These are phyloP conservation scores for Ornithorhynchus anatinus DNA, from an alignment of 2,113 vertebrate genomes.

Conservation along the genomic window DNA sequence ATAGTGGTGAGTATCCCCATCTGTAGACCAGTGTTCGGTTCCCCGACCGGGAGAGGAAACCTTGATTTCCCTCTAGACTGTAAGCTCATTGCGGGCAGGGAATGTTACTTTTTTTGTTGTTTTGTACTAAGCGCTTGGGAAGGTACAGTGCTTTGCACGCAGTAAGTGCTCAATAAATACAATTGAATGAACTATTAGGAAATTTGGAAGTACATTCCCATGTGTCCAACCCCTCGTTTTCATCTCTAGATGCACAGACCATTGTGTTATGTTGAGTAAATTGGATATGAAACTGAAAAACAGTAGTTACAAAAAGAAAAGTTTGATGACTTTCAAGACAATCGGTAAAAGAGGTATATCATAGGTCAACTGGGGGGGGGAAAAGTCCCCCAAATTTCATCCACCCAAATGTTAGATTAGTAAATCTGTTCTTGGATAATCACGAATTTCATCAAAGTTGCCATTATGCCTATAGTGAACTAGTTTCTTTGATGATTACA, in stretches of 20 bases:
- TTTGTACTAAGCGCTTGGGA: too few relatives aligned
- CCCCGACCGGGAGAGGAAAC: too few relatives aligned
- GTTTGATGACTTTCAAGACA: not conserved
- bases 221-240: too few relatives aligned
- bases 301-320: not conserved
- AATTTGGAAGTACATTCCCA: too few relatives aligned
- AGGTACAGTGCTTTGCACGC: too few relatives aligned
- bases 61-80: too few relatives aligned
- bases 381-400: slow-evolving; percentile 9
- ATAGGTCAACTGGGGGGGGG: not conserved
- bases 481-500: slow-evolving; percentile 19
- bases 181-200: too few relatives aligned
- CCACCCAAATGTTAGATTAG: not conserved
- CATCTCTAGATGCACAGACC: not conserved
- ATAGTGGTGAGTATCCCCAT: too few relatives aligned
- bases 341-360: slow-evolving; percentile 12
- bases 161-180: too few relatives aligned
- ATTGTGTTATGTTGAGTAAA: slow-evolving; percentile 6
- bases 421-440: slow-evolving; percentile 12
- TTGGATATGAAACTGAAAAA: slow-evolving; percentile 12
- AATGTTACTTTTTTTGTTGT: too few relatives aligned
- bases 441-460: slow-evolving; percentile 31
- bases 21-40: too few relatives aligned
- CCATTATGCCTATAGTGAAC: slow-evolving; percentile 13
- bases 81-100: too few relatives aligned